Conservation (phyloP, 2,797 vertebrate species). For the Chiropotes sagulatus region DNA sequence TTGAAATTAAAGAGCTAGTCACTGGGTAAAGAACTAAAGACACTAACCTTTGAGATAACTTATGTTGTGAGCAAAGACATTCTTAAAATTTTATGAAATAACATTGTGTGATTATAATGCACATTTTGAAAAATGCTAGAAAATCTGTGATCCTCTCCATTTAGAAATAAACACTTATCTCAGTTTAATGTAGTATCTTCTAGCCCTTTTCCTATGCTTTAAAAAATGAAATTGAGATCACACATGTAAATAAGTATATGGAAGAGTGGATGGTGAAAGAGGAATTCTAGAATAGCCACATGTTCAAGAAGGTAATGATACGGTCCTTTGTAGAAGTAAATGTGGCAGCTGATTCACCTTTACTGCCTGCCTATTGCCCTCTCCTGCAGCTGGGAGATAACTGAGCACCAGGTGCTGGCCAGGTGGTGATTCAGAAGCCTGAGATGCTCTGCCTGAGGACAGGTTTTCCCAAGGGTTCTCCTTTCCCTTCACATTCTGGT, state of each 20-base stretch:
- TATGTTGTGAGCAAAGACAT: background rate
- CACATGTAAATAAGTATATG: background rate
- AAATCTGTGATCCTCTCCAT: background rate
- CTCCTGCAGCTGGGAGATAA: background rate
- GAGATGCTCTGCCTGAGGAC: background rate
- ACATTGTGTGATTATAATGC: background rate
- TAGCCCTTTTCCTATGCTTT: background rate
- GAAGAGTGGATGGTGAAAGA: background rate
- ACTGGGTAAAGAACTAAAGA: background rate
- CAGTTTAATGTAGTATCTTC: background rate
- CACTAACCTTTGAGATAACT: background rate
- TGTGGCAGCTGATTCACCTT: background rate
- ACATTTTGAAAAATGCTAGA: slow-evolving; percentile 5
- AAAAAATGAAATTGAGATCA: background rate
- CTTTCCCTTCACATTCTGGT: background rate
- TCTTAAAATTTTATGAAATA: background rate
- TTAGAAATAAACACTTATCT: background rate
- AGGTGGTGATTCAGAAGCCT: background rate
- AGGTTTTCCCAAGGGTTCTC: background rate
- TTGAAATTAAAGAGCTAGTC: slow-evolving; percentile 18
- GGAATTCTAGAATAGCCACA: background rate
- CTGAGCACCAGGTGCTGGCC: accelerated
- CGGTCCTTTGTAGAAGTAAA: background rate
- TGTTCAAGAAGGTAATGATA: background rate
- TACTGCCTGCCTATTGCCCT: background rate